Base-by-base conservation (phyloP, 1,140 invertebrate species). In the Oncopeltus fasciatus region DNA sequence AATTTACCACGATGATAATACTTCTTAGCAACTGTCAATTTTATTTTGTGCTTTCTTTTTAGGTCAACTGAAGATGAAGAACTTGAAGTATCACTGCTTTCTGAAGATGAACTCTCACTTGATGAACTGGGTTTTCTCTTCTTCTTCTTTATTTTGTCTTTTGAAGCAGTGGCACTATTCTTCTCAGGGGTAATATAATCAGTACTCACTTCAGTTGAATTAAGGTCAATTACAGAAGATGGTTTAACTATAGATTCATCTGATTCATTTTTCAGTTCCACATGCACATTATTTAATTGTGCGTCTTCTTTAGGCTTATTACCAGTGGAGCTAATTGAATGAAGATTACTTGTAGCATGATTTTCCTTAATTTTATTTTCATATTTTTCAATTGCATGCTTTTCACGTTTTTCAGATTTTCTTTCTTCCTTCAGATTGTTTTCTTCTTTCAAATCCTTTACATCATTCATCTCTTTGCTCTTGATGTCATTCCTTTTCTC, bases 1-100 rank as follows among this genome's bases (percentile, higher is more conserved):
- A 68, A 53, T 38, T 68, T 68, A 27, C 67, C 67, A 4, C 62
- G 57, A 31, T 67, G 66, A 49, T 68, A 65, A 58, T 67, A 65
- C 29, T 64, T 64, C 61, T 68, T 67, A 12, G 63, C 61, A 1
- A 67, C 61, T 33, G 63, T 66, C 20, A 66, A 24, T 16, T 59
- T 61, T 9, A 56, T 49, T 26, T 61, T 66, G 29, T 38, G 46
- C 16, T 56, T 63, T 21, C 60, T 61, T 21, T 28, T 63, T 21
- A 46, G 29, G 38, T 60, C 65, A 33, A 47, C 20, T 24, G 62
- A 64, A 43, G 64, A 61, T 14, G 57, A 62, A 33, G 60, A 65
- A 46, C 38, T 61, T 14, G 64, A 66, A 20, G 56, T 58, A 44
- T 44, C 31, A 21, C 56, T 64, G 43, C 57, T 64, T 38, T 61